Percentiles rank a stretch among this genome's conserved stretches.
phyloP scores from a whole-genome alignment of 2,797 vertebrate genomes.

The Cossypha polioptera region DNA sequence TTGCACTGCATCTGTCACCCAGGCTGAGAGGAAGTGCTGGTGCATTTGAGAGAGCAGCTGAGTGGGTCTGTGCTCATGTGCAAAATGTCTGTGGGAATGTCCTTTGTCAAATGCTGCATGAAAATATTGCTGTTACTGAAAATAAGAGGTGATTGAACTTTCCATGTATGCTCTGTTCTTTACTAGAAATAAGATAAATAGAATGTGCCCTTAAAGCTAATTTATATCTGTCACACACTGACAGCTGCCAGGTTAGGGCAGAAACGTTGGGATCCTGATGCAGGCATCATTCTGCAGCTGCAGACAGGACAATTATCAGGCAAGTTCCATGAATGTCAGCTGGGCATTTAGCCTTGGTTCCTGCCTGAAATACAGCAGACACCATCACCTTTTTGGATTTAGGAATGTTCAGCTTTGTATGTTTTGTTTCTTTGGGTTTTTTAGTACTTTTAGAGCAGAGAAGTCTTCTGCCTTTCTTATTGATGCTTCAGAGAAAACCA shows the following conservation, averaged over 20 bases:
- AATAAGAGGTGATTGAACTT: not conserved
- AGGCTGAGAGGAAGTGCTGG: not conserved
- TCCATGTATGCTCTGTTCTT: fast-evolving
- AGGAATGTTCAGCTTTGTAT: not conserved
- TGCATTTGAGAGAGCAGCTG: not conserved
- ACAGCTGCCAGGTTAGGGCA: not conserved
- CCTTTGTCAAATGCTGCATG: not conserved
- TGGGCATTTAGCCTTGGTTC: not conserved
- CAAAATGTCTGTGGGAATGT: not conserved
- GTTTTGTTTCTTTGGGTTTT: fast-evolving
- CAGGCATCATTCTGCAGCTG: not conserved
- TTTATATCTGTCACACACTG: not conserved
- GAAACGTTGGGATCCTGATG: not conserved
- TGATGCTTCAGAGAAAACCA: not conserved
- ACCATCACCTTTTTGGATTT: not conserved
- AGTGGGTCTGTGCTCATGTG: not conserved
- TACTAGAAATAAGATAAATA: not conserved
- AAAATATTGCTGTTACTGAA: not conserved
- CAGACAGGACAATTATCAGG: not conserved
- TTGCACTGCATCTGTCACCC: not conserved
- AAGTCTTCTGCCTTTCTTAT: not conserved
- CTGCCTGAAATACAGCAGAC: not conserved
- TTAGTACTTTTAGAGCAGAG: not conserved
- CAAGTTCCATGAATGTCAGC: not conserved
- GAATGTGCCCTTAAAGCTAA: not conserved